These are phyloP conservation scores for Caenorhabditis sulstoni DNA, from an alignment of 2,888 invertebrate species.

Conservation along the genomic window DNA sequence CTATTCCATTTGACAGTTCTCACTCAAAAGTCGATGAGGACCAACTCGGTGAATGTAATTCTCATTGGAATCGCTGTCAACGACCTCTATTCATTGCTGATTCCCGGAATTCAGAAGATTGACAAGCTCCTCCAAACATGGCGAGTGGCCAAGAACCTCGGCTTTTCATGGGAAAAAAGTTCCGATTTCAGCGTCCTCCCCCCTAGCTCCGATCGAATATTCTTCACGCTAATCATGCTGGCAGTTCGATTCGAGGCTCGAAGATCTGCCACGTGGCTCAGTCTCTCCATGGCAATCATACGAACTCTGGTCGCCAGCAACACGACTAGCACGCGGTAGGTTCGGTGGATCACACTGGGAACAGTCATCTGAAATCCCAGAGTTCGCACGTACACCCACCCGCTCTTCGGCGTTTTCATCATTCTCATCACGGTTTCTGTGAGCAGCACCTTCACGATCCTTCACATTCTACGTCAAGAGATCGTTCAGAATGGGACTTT, in stretches of 20 bases:
- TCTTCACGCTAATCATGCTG: not conserved
- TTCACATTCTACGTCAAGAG: constrained; percentile 4
- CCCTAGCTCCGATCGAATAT: not conserved
- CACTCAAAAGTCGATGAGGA: constrained; percentile 7
- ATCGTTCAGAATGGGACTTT: constrained; percentile 2
- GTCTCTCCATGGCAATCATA: constrained; percentile 1
- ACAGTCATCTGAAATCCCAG: not conserved
- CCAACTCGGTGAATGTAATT: constrained; percentile 7
- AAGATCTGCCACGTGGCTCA: constrained; percentile 11
- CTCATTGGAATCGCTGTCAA: constrained; percentile 4
- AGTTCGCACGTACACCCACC: not conserved
- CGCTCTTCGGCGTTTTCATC: not conserved
- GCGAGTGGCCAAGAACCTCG: not conserved
- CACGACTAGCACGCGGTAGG: not conserved
- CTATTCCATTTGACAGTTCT: constrained; percentile 2
- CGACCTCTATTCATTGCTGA: not conserved
- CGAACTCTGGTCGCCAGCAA: not conserved
- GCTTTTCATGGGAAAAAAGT: not conserved
- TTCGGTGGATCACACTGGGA: not conserved
- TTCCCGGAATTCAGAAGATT: constrained; percentile 1
- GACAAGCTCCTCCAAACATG: not conserved
- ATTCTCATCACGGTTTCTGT: not conserved
- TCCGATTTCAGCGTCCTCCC: not conserved
- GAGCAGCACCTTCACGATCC: constrained; percentile 6
- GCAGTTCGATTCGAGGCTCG: not conserved